Conservation (phyloP, 2,113 vertebrate species). For the Odocoileus hemionus region DNA sequence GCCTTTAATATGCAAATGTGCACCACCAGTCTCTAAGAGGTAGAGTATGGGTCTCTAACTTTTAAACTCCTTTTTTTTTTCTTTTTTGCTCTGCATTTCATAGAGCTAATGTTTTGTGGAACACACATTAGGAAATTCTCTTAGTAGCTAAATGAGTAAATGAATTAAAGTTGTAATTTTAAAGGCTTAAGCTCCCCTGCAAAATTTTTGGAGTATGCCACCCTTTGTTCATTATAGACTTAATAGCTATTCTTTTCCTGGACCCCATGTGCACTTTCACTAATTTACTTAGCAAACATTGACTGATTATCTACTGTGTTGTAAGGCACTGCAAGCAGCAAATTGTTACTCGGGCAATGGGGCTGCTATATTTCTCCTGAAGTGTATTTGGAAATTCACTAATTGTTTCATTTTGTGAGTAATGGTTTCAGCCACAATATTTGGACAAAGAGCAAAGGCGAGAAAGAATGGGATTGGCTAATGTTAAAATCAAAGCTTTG, state of each 20-base stretch:
- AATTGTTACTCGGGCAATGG: neutral
- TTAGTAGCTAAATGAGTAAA: constrained; percentile 30
- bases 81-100: neutral
- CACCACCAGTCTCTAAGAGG: neutral
- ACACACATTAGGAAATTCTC: neutral
- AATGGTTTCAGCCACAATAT: constrained; percentile 67
- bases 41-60: neutral
- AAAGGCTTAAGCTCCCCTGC: neutral
- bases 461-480: constrained; percentile 46
- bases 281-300: constrained; percentile 32
- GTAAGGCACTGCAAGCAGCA: neutral
- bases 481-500: constrained; percentile 37
- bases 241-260: neutral
- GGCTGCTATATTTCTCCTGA: neutral
- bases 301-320: neutral
- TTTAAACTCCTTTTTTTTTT: neutral
- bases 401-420: constrained; percentile 60
- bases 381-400: constrained; percentile 55
- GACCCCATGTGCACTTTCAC: neutral
- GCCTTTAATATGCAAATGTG: constrained; percentile 28
- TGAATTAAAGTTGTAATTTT: constrained; percentile 44
- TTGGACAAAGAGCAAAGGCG: constrained; percentile 64
- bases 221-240: constrained; percentile 5
- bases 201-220: neutral
- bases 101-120: neutral